These are phyloP conservation scores for Exocentrus adspersus DNA, from an alignment of 2,888 invertebrate genomes.

Conservation along the genomic window DNA sequence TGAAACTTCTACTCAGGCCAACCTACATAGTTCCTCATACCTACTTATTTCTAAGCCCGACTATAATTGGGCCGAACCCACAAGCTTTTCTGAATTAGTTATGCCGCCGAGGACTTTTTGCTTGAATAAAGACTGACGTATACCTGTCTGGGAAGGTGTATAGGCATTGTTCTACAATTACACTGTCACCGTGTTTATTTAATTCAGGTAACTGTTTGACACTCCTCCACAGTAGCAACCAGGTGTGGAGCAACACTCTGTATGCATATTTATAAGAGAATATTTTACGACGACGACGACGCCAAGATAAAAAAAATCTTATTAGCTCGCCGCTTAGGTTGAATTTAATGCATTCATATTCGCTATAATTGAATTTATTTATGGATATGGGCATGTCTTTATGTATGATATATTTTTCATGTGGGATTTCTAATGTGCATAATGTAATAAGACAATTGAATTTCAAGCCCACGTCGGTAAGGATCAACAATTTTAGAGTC, in stretches of 20 bases:
- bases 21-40: constrained; percentile 15
- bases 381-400: constrained; percentile 21
- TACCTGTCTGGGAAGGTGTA: constrained; percentile 24
- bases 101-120: constrained; percentile 24
- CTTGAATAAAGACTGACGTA: constrained; percentile 12
- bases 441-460: constrained; percentile 10
- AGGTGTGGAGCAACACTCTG: constrained; percentile 32
- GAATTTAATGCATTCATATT: constrained; percentile 6
- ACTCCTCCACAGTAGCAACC: constrained; percentile 32
- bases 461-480: constrained; percentile 4
- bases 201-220: constrained; percentile 29
- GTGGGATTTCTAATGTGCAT: constrained; percentile 5
- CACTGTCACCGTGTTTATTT: constrained; percentile 31
- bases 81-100: constrained; percentile 16
- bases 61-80: constrained; percentile 26
- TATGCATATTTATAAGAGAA: constrained; percentile 26
- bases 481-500: constrained; percentile 11
- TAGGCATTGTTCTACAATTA: constrained; percentile 32
- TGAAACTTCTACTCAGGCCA: constrained; percentile 1
- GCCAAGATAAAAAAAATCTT: background rate
- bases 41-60: constrained; percentile 10
- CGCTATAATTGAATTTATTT: constrained; percentile 23
- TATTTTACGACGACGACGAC: constrained; percentile 4
- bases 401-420: constrained; percentile 13
- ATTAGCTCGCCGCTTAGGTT: constrained; percentile 13